Conservation (phyloP, 2,797 vertebrate genomes). For the Anomalospiza imberbis region DNA sequence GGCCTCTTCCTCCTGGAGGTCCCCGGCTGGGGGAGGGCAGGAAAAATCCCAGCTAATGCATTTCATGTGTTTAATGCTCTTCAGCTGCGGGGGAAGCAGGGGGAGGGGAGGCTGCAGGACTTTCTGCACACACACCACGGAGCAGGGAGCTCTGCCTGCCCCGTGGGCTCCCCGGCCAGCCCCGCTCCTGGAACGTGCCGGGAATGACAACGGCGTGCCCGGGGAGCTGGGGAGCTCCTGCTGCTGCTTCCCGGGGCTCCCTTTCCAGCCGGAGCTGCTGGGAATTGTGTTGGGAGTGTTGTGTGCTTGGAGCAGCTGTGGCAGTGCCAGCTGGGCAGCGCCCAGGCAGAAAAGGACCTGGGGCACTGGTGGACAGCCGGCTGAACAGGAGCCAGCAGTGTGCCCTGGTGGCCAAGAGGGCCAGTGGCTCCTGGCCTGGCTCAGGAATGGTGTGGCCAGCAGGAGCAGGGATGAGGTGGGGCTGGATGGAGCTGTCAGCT, state of each 20-base stretch:
- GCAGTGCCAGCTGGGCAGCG: too few species aligned
- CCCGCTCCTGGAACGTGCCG: not conserved
- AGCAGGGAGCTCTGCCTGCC: not conserved
- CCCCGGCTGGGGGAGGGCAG: conserved; percentile 60
- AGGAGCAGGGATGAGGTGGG: too few species aligned
- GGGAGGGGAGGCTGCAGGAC: not conserved
- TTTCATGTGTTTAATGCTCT: conserved; percentile 75
- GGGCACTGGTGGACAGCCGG: too few species aligned
- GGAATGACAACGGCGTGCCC: not conserved
- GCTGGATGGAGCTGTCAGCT: too few species aligned
- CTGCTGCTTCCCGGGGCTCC: too few species aligned
- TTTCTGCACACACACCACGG: not conserved
- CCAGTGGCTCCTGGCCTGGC: too few species aligned
- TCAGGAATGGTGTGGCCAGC: too few species aligned
- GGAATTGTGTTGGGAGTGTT: too few species aligned
- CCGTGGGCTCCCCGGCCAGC: not conserved
- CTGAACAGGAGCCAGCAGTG: too few species aligned
- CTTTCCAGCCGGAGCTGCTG: not conserved
- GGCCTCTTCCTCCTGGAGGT: conserved; percentile 81
- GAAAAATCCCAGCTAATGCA: conserved; percentile 75
- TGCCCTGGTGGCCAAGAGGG: too few species aligned
- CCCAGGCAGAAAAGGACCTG: too few species aligned
- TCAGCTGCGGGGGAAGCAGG: not conserved
- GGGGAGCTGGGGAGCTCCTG: not conserved
- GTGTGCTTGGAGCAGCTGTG: too few species aligned